Conservation (phyloP, 2,797 vertebrate species). For the Babyrousa celebensis region DNA sequence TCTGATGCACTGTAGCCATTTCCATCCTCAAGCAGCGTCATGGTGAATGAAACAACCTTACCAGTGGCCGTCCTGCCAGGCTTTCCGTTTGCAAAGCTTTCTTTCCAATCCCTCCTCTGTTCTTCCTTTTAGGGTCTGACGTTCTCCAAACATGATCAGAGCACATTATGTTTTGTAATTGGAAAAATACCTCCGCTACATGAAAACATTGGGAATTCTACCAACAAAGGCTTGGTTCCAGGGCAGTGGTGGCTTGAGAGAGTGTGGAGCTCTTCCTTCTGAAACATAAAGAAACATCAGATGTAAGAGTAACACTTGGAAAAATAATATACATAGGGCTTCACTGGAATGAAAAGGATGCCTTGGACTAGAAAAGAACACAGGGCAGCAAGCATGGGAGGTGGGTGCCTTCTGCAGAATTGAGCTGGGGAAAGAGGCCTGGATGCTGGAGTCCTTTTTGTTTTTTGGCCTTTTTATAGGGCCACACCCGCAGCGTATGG, state of each 20-base stretch:
- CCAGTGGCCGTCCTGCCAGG: not conserved
- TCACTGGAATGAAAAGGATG: not conserved
- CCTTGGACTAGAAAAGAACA: not conserved
- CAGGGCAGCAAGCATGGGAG: accelerated
- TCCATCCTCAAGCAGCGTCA: not conserved
- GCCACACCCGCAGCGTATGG: too few species aligned
- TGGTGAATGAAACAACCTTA: accelerated
- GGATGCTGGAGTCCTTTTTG: too few species aligned
- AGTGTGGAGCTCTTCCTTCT: accelerated
- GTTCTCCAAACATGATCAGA: not conserved
- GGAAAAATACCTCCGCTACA: not conserved
- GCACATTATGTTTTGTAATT: not conserved
- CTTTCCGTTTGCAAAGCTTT: not conserved
- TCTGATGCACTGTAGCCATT: accelerated
- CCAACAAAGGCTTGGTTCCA: not conserved
- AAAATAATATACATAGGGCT: too few species aligned
- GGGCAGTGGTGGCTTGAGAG: not conserved
- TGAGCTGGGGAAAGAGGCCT: accelerated
- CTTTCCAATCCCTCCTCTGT: not conserved
- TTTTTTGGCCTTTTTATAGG: too few species aligned
- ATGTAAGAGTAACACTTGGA: accelerated
- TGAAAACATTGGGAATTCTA: not conserved
- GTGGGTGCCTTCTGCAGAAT: accelerated
- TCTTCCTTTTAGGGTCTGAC: not conserved
- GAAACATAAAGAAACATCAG: too few species aligned